Base-by-base conservation (phyloP, 1,140 invertebrate genomes). In the Drosophila setifemur region DNA sequence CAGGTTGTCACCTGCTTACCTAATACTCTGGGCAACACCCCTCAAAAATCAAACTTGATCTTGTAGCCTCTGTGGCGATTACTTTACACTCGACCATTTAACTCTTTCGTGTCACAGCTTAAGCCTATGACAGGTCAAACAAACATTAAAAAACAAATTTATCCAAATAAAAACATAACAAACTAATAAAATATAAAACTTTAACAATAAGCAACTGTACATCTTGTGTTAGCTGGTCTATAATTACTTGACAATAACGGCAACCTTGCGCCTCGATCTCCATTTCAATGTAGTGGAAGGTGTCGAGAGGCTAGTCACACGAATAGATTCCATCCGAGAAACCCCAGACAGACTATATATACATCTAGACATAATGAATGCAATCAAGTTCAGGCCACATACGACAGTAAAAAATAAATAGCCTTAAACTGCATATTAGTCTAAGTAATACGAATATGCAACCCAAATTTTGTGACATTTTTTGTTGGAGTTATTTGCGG, bases 231-330 rank as follows among this genome's bases (percentile, higher is more conserved):
- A 71, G 78, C 55, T 60, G 35, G 50, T 71, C 58, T 73, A 74
- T 83, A 86, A 83, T 86, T 74, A 85, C 79, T 83, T 74, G 70
- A 72, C 81, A 85, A 81, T 79, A 85, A 85, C 79, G 81, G 60
- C 81, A 86, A 85, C 79, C 79, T 85, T 85, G 79, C 75, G 75
- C 55, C 79, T 68, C 75, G 60, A 79, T 79, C 79, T 85, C 66
- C 23, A 43, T 48, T 85, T 68, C 81, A 60, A 53, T 44, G 58
- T 54, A 26, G 12, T 53, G 23, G 35, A 53, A 31, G 26, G 44
- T 47, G 58, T 26, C 9, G 12, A 53, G 42, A 47, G 50, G 47
- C 23, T 19, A 42, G 19, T 23, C 29, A 35, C 60, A 16, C 12
- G 19, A 53, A 40, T 35, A 37, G 9, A 40, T 11, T 48, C n/a